Evolutionary conservation across 2,113 vertebrate genomes (phyloP), one percentile per base, ranked within the genome.

Genomic region (Podarcis cretensis): DNA sequence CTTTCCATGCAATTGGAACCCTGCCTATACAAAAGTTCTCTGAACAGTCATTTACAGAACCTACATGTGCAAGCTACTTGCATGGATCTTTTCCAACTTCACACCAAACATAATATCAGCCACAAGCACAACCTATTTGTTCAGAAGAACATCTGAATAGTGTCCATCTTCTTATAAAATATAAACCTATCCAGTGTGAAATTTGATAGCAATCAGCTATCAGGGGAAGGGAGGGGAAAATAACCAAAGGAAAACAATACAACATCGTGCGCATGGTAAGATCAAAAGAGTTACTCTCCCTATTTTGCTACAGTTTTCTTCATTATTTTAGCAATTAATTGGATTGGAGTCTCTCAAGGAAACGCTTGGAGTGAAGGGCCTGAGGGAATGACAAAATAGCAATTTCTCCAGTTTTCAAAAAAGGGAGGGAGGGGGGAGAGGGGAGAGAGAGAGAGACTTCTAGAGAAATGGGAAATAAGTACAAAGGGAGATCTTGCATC

Each of bases 281-380:
- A 40, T 20, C 37, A 68, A 69, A 83, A 83, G 23, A 69, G 43
- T 69, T 40, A 69, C 25, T 48, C 25, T n/a, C 65, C 68, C 25
- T 9, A 65, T 81, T 63, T 81, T 63, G n/a, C 37, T 35, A 32
- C 32, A 65, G 57, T 43, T 48, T 83, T n/a, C 30, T 27, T 43
- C 65, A 69, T 43, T 83, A 71, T 83, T 66, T 69, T 83, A 83
- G 69, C 35, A 68, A 83, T 37, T 83, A 69, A 83, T 48, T 83
- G 66, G 82, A 37, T 71, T n/a, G 40, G 27, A 27, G 40, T 43
- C 68, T 43, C 40, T n/a, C 25, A 69, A 59, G 30, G 59, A 81
- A 81, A 59, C 14, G 35, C n/a, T 59, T 32, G 30, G 54, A 83
- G 37, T 43, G 3, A 27, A 13, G 40, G 23, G 37, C 82, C 37